Percentiles rank a stretch among this genome's conserved stretches.
phyloP scores from a whole-genome alignment of 2,797 vertebrate genomes.

The Lepilemur septentrionalis region DNA sequence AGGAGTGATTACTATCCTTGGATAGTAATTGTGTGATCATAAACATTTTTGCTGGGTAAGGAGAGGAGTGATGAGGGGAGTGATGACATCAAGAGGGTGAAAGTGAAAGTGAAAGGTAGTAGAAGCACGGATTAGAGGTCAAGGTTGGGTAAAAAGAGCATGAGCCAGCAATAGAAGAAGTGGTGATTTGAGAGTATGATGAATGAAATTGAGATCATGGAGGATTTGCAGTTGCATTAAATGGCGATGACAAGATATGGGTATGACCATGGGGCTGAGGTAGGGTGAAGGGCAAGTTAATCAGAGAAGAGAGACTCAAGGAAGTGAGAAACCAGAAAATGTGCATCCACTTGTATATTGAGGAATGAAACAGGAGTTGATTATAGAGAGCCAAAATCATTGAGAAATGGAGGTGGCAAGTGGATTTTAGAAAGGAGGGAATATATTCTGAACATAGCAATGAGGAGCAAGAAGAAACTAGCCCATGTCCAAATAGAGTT shows the following conservation, averaged over 20 bases:
- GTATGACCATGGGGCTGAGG: background rate
- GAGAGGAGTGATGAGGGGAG: background rate
- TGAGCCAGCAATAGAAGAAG: background rate
- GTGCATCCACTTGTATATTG: background rate
- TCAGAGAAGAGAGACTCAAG: background rate
- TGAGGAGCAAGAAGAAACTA: background rate
- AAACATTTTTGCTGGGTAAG: background rate
- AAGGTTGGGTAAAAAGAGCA: background rate
- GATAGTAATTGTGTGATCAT: background rate
- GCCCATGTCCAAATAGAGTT: background rate
- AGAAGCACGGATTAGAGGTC: background rate
- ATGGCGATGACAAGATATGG: background rate
- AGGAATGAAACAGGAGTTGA: background rate
- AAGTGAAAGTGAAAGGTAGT: background rate
- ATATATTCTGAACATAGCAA: background rate
- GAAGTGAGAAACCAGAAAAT: background rate
- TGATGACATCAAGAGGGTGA: background rate
- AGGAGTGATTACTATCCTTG: background rate
- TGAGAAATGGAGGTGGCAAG: background rate
- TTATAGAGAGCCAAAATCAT: background rate
- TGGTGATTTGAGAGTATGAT: background rate
- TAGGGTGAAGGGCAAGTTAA: background rate
- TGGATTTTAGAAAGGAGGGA: background rate
- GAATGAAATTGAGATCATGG: background rate
- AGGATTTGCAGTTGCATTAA: background rate